These are phyloP conservation scores for Coregonus sp. DNA, from an alignment of 2,797 vertebrate genomes.

Conservation along the genomic window DNA sequence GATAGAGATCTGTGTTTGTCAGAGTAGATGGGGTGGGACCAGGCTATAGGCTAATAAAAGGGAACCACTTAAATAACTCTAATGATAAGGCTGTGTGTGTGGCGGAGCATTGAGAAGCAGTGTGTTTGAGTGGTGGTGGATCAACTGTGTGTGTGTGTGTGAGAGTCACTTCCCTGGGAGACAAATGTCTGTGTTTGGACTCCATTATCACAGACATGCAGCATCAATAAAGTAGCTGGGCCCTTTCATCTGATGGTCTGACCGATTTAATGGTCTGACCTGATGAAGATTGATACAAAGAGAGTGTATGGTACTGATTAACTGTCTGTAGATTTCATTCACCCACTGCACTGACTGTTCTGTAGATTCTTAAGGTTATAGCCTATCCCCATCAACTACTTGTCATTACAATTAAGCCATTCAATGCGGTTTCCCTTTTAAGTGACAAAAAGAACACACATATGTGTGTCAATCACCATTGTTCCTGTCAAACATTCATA, in stretches of 20 bases:
- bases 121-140: neutral
- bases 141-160: neutral
- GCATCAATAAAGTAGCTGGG: neutral
- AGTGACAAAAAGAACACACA: neutral
- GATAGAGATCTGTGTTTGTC: conserved; percentile 35
- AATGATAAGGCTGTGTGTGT: conserved; percentile 18
- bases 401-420: neutral
- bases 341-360: neutral
- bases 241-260: neutral
- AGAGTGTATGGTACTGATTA: neutral
- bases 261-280: neutral
- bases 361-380: neutral
- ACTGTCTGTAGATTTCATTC: neutral
- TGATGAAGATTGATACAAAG: neutral
- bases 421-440: neutral
- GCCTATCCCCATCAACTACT: neutral
- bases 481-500: conserved; percentile 1
- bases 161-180: conserved; percentile 20
- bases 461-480: neutral
- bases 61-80: conserved; percentile 32
- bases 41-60: conserved; percentile 14
- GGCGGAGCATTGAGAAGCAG: neutral
- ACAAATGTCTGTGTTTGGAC: conserved; percentile 1
- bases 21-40: neutral
- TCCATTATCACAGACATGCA: conserved; percentile 25